These are phyloP conservation scores for Nymphalis urticae DNA, from an alignment of 2,888 invertebrate species.

Conservation along the genomic window DNA sequence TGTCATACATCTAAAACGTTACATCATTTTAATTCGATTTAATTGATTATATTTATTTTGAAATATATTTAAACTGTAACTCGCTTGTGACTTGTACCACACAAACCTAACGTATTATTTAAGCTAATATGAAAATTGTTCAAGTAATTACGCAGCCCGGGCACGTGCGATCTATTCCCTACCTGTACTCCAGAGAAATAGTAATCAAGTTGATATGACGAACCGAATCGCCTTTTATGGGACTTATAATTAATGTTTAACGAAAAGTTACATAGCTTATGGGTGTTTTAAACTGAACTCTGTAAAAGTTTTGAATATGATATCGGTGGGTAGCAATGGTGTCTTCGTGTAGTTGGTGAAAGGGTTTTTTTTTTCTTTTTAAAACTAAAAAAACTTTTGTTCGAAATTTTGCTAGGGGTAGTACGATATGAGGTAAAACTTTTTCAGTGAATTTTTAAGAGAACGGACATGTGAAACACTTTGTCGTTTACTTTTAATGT, in stretches of 20 bases:
- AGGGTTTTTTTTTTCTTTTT: not conserved
- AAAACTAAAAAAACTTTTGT: no score
- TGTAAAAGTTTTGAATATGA: constrained; percentile 12
- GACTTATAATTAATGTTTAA: constrained; percentile 13
- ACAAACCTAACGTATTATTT: constrained; percentile 67
- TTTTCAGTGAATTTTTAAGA: no score
- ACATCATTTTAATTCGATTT: no score
- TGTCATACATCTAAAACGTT: no score
- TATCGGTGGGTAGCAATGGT: not conserved
- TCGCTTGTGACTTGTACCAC: constrained; percentile 12
- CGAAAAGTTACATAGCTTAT: constrained; percentile 17
- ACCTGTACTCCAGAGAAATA: constrained; percentile 39
- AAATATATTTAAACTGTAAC: not conserved
- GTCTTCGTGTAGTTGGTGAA: not conserved
- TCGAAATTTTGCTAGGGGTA: no score
- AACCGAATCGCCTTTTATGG: constrained; percentile 32
- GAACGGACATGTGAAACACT: no score
- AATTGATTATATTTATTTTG: not conserved
- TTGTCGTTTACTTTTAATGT: no score
- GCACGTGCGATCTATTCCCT: constrained; percentile 60
- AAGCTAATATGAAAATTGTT: constrained; percentile 79
- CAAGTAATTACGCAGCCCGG: constrained; percentile 70
- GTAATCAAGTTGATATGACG: constrained; percentile 37
- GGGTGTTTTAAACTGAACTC: constrained; percentile 24
- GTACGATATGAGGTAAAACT: no score